Percentiles rank a stretch among this genome's conserved stretches.
phyloP scores from a whole-genome alignment of 2,113 vertebrate species.

The Notarius lentiginosus region DNA sequence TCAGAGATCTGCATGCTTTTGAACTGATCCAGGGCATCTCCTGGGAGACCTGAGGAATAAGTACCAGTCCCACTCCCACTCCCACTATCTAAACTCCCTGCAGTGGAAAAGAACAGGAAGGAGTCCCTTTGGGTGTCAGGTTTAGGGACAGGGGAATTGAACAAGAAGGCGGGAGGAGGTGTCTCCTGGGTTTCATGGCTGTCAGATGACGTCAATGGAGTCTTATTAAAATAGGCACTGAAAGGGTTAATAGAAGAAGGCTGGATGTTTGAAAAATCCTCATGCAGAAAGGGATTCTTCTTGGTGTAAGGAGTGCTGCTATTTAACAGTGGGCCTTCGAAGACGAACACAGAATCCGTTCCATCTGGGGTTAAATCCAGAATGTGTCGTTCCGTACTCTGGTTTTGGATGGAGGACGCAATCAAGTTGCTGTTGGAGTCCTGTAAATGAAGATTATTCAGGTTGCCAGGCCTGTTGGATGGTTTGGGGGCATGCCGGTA shows the following conservation, averaged over 20 bases:
- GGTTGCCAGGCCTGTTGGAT: conserved; percentile 64
- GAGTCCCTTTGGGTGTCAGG: conserved; percentile 75
- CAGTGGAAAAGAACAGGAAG: conserved; percentile 70
- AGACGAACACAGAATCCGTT: conserved; percentile 71
- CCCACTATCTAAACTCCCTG: conserved; percentile 67
- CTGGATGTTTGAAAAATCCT: conserved; percentile 77
- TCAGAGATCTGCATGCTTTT: conserved; percentile 79
- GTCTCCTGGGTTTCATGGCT: conserved; percentile 30
- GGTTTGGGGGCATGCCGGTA: conserved; percentile 58
- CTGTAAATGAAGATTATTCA: conserved; percentile 40
- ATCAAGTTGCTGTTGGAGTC: conserved; percentile 62
- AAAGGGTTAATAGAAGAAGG: conserved; percentile 90
- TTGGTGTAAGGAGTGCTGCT: conserved; percentile 68
- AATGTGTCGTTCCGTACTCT: conserved; percentile 71
- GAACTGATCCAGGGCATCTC: conserved; percentile 77
- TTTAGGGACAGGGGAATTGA: conserved; percentile 66
- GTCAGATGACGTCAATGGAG: conserved; percentile 53
- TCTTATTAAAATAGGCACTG: conserved; percentile 81
- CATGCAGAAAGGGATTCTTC: conserved; percentile 85
- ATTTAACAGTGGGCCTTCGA: conserved; percentile 67
- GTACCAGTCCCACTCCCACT: conserved; percentile 53
- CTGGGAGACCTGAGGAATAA: conserved; percentile 60
- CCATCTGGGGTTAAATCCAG: conserved; percentile 76
- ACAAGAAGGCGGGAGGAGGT: conserved; percentile 46
- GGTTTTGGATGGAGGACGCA: conserved; percentile 67